Evolutionary conservation across 2,113 vertebrate genomes (phyloP), one percentile per base, ranked within the genome.

Genomic region (Sorex fumeus): DNA sequence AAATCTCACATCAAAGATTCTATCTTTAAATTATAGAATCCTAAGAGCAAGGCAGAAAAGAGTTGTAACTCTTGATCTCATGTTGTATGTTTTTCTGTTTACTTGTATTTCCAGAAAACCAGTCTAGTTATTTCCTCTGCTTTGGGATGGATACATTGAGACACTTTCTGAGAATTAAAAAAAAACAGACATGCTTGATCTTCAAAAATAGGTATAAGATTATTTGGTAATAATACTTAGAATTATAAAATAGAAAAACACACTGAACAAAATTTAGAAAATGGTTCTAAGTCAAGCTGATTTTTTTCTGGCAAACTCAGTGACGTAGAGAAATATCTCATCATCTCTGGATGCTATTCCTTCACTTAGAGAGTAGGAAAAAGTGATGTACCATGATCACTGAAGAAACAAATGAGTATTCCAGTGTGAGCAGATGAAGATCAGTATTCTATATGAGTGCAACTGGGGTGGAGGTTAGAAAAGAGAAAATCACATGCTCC

Each of bases 131-230:
- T 69, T 11, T 13, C 60, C 10, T 53, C 89, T 82, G 4, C 25
- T 25, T 64, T 83, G 8, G 40, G 47, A 78, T 30, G 70, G 6
- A 72, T 81, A 15, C 16, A 77, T 18, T 64, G 66, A 82, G 2
- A 69, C 9, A 57, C 12, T 43, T 86, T 75, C 25, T 82, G 60
- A 91, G 71, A 92, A 71, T 64, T 19, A 27, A 5, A 95, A 93
- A 72, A 21, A 47, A 16, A n/a, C n/a, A 80, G 80, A 57, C 4
- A 50, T 69, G 13, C 9, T 60, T 64, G 28, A 50, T 79, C n/a
- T 88, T 75, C 28, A 78, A 81, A 89, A 47, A 64, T 27, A 40
- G 19, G 0, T 21, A 16, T 72, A 18, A 45, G 30, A 57, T 57
- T 27, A 76, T 76, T 70, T 88, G 72, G 60, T 27, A 70, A 8